Evolutionary conservation across 2,888 invertebrate species (phyloP), one percentile per base, ranked within the genome.

Genomic region (Morpho deidamia): DNA sequence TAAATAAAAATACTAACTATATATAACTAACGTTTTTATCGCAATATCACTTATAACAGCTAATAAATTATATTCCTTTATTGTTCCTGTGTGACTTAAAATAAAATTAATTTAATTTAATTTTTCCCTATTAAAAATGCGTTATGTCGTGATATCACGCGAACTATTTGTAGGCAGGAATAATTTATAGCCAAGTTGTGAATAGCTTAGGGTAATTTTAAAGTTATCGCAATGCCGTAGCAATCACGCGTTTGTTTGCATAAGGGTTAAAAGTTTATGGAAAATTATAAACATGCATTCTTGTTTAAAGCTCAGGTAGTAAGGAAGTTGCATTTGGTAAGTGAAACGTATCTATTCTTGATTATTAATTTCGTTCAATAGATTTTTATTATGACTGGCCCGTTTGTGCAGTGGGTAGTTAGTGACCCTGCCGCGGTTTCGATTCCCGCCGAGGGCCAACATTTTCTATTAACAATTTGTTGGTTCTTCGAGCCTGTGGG

Each of bases 141-240:
- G 55, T 58, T 50, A 58, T 59, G 51, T 48, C 51, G 53, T 49
- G 51, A 46, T 49, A 43, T 35, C 59, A 59, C 59, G 59, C 59
- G 48, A 58, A 47, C 48, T 53, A 51, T 51, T 56, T 42, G 51
- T 42, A 47, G 46, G 38, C 45, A 53, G 32, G 48, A 53, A 53
- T 56, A 54, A 56, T 59, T 56, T 59, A 59, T 59, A 43, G 42
- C 47, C 39, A 50, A 50, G 35, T 42, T 51, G 44, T 51, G 53
- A 45, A 56, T 43, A 44, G 47, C 48, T 39, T 37, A 59, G 51
- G 51, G 53, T 51, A 37, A 44, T 58, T 50, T 52, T 50, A 56
- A 49, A 53, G 14, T 50, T 42, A 50, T 50, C 38, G 42, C 44
- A 48, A 11, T 41, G 35, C 41, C 42, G 49, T 49, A 56, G 32